These are phyloP conservation scores for Neria commutata DNA, from an alignment of 2,888 invertebrate species.

Conservation along the genomic window DNA sequence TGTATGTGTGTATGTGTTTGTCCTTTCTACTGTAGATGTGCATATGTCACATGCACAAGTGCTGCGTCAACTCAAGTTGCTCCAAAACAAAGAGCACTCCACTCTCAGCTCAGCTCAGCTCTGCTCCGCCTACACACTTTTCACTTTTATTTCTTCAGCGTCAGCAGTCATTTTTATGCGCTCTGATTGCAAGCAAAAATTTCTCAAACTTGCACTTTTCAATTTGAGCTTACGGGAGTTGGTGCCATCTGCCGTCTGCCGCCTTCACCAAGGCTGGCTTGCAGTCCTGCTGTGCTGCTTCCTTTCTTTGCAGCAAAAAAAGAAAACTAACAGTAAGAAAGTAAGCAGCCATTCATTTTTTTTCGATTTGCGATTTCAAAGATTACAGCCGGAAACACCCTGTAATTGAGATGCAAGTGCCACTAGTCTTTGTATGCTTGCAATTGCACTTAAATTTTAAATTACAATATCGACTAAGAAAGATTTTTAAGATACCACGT, in stretches of 20 bases:
- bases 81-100: slow-evolving; percentile 24
- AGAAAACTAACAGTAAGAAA: too few species aligned
- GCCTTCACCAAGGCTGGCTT: neutral
- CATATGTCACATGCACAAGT: slow-evolving; percentile 57
- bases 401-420: too few species aligned
- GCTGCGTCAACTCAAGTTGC: slow-evolving; percentile 14
- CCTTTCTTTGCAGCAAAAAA: too few species aligned
- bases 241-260: neutral
- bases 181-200: neutral
- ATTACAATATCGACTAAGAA: too few species aligned
- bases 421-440: too few species aligned
- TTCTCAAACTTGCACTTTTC: slow-evolving; percentile 24
- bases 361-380: too few species aligned
- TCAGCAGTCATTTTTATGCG: slow-evolving; percentile 38
- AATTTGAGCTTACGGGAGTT: slow-evolving; percentile 9
- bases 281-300: neutral
- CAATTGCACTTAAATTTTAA: too few species aligned
- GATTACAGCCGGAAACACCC: too few species aligned
- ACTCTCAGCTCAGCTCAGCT: neutral
- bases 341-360: too few species aligned
- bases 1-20: neutral
- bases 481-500: too few species aligned
- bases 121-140: slow-evolving; percentile 15
- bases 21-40: neutral
- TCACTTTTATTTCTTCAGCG: slow-evolving; percentile 33